Percentiles rank a stretch among this genome's conserved stretches.
Conservation (phyloP, 1,140 invertebrate species). For the Neodiprion fabricii region DNA sequence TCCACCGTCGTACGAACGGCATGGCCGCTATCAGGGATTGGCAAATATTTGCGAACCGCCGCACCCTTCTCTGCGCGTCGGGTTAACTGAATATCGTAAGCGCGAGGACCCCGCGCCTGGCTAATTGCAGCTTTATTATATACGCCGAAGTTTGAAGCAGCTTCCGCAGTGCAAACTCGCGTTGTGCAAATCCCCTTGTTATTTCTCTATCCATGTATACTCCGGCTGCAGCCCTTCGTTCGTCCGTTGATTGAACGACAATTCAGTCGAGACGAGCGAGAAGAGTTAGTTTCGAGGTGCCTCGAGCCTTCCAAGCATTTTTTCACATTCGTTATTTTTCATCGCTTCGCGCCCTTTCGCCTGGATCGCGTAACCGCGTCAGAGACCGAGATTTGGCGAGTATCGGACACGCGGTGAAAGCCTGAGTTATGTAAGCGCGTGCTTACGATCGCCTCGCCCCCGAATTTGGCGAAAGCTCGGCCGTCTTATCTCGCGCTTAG, state of each 20-base stretch:
- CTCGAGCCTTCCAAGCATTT: no score
- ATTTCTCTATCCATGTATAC: no score
- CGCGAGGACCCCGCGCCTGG: not conserved
- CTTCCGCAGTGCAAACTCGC: not conserved
- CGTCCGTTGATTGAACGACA: not conserved
- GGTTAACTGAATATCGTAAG: not conserved
- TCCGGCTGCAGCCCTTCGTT: not conserved
- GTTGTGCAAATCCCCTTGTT: no score
- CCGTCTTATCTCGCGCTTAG: not conserved
- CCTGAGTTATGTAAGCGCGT: no score
- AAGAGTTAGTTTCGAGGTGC: not conserved
- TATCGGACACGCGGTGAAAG: no score
- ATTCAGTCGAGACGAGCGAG: not conserved
- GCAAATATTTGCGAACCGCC: not conserved
- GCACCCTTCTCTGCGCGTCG: not conserved
- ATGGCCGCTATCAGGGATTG: not conserved
- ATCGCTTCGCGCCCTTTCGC: no score
- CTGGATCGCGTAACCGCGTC: no score
- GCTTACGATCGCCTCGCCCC: not conserved
- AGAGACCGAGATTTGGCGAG: no score
- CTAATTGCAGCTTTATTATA: constrained; percentile 1
- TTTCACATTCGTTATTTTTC: no score
- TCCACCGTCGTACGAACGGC: no score
- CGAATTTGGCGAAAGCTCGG: not conserved
- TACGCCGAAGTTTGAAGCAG: not conserved